Base-by-base conservation (phyloP, 2,888 invertebrate species). In the Cephus nigrinus region DNA sequence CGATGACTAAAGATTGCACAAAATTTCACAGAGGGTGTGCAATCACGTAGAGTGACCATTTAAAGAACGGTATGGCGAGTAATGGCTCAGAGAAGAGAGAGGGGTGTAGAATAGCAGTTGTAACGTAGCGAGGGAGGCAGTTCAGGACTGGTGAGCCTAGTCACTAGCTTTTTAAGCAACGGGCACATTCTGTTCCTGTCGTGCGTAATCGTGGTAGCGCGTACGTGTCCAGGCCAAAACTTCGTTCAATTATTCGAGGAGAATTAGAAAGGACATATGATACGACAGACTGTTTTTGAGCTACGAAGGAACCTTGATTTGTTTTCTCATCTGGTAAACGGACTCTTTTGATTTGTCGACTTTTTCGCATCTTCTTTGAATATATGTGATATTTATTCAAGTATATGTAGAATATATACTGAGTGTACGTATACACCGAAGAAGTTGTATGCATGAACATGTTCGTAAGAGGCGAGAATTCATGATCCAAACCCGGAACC, bases 401-500 rank as follows among this genome's bases (percentile, higher is more conserved):
- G 55, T 55, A 55, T 55, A 55, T 23, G 55, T 55, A 55, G 55
- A 55, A 55, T 55, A 9, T 55, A 55, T 9, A 55, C 55, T 55
- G 55, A 9, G 5, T 23, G 5, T 55, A 55, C 23, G 23, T 55
- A 55, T 23, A 55, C 55, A 23, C 55, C 1, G 5, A 23, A 55
- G 23, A 55, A 55, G 23, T 55, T 55, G 23, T 55, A 9, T 55
- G 23, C 55, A 23, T 9, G 55, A 23, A 23, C 55, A 55, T 55
- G 55, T 55, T 23, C 2, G 55, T 33, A 32, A 30, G 34, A 30
- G 33, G 68, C 15, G 11, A 75, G 55, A 75, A 31, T n/a, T n/a
- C 40, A 40, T 73, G 68, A 69, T 75, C 68, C 72, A 73, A 12
- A 78, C 69, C 36, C 78, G 73, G 78, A 76, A 76, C 76, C 78